A percentile compares a stretch with the other conserved stretches of the same genome.
Conservation (phyloP, 1,140 invertebrate species). For the Drosophila ohnishii region DNA sequence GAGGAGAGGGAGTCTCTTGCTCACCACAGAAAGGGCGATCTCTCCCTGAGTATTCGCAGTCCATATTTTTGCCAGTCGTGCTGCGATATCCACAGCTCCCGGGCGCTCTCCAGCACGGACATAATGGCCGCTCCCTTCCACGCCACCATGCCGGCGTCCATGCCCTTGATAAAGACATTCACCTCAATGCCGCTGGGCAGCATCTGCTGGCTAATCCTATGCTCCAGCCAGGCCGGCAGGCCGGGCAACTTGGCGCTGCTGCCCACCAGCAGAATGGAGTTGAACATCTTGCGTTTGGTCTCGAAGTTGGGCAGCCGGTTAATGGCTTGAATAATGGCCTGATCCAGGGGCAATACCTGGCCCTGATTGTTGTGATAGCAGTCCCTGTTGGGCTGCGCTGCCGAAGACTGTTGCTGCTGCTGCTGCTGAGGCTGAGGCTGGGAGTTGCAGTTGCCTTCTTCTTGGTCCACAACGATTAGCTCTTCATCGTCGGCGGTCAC, state of each 20-base stretch:
- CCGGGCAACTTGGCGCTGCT: conserved; percentile 95
- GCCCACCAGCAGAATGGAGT: conserved; percentile 95
- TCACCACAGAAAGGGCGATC: conserved; percentile 92
- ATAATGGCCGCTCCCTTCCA: conserved; percentile 98
- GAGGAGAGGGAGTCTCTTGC: too few species aligned
- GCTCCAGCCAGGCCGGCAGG: conserved; percentile 94
- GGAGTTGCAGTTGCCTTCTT: conserved; percentile 83
- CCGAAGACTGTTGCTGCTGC: background rate
- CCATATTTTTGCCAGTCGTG: conserved; percentile 94
- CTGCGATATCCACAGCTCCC: conserved; percentile 95
- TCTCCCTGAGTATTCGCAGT: conserved; percentile 93
- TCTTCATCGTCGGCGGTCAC: conserved; percentile 87
- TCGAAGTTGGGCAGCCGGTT: conserved; percentile 95
- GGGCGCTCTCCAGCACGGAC: conserved; percentile 95
- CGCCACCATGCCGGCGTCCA: conserved; percentile 93
- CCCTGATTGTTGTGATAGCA: conserved; percentile 88
- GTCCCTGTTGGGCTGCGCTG: background rate
- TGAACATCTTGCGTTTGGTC: conserved; percentile 96
- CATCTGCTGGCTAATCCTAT: conserved; percentile 87
- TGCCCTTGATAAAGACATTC: conserved; percentile 88
- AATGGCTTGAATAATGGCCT: conserved; percentile 95
- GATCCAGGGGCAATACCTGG: conserved; percentile 93
- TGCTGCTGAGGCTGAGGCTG: conserved; percentile 16
- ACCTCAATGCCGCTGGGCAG: conserved; percentile 59
- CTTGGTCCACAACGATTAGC: conserved; percentile 91